These are phyloP conservation scores for Zootoca vivipara DNA, from an alignment of 2,113 vertebrate species.

Conservation along the genomic window DNA sequence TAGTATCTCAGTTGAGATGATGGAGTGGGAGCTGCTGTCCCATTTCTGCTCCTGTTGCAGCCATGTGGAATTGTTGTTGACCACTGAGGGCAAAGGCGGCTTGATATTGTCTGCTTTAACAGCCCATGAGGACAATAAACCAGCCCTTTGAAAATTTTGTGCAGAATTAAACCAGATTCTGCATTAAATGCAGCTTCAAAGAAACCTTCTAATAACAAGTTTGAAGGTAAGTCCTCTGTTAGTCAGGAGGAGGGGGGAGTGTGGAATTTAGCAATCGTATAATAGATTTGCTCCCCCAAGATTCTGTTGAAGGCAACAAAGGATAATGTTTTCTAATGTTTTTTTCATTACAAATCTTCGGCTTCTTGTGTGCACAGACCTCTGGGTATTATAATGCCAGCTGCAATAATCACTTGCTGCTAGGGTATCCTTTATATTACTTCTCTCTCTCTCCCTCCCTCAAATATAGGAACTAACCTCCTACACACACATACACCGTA, in stretches of 20 bases:
- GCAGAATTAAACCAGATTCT: not conserved
- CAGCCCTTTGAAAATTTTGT: not conserved
- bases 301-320: not conserved
- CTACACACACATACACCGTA: not conserved
- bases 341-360: not conserved
- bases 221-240: not conserved
- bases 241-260: not conserved
- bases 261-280: fast-evolving
- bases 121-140: not conserved
- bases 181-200: not conserved
- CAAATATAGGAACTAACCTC: constrained; percentile 20
- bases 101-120: not conserved
- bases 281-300: fast-evolving
- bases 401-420: constrained; percentile 12
- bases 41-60: not conserved
- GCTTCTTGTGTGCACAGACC: not conserved
- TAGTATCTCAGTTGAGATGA: not conserved
- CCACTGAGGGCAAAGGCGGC: not conserved
- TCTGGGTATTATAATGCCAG: not conserved
- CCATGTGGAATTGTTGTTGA: not conserved
- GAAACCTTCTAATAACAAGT: not conserved
- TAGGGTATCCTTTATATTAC: constrained; percentile 22
- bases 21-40: not conserved
- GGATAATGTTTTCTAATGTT: fast-evolving
- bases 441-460: not conserved